Conservation (phyloP, 35 echinoderm and acorn worm species). For the Anneissia japonica region DNA sequence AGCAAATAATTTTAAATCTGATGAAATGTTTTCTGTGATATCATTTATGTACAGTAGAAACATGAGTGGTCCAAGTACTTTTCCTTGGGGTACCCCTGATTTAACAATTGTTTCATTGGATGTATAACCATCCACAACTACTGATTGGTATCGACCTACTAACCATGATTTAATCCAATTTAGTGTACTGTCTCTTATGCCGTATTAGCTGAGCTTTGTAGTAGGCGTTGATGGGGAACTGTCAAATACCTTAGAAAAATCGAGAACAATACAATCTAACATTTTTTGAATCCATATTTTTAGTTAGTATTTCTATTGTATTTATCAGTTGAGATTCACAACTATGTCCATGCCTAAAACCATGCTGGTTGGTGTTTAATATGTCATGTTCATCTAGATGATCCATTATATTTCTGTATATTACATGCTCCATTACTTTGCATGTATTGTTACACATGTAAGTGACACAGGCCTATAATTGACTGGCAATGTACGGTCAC, state of each 20-base stretch:
- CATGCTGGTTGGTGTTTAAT: constrained; percentile 23
- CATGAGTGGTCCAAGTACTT: too few species aligned
- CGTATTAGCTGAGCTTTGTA: too few species aligned
- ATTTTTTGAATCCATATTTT: constrained; percentile 7
- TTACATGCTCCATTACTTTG: constrained; percentile 38
- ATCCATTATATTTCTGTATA: constrained; percentile 37
- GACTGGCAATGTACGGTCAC: not conserved
- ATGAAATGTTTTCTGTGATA: too few species aligned
- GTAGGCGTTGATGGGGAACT: constrained; percentile 22
- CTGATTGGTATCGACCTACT: too few species aligned
- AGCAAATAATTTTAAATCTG: too few species aligned
- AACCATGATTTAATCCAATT: too few species aligned
- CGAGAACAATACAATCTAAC: constrained; percentile 16
- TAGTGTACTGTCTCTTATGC: too few species aligned
- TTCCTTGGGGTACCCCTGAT: too few species aligned
- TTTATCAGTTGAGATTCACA: constrained; percentile 49
- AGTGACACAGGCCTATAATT: constrained; percentile 44
- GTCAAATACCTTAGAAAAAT: constrained; percentile 52
- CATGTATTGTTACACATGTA: constrained; percentile 20
- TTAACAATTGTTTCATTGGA: too few species aligned
- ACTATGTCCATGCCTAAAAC: constrained; percentile 38
- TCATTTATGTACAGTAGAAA: too few species aligned
- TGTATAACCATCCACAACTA: too few species aligned
- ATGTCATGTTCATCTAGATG: constrained; percentile 33
- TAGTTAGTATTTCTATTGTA: constrained; percentile 29